phyloP scores from a whole-genome alignment of 2,113 vertebrate genomes.

The Bubalus kerabau region DNA sequence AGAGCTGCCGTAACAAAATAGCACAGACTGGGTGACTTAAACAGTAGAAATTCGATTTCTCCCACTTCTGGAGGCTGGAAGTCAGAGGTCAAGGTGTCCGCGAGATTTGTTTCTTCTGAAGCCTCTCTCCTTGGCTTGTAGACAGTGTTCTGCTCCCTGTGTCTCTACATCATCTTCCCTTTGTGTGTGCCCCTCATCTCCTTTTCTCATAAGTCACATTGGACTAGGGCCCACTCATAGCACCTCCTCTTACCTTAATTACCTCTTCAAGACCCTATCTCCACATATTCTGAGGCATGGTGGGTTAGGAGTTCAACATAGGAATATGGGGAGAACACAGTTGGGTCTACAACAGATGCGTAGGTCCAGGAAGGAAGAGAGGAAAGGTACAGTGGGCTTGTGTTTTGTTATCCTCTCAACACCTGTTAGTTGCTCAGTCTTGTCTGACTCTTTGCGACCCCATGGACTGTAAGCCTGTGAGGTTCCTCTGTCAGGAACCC shows the following conservation, averaged over 20 bases:
- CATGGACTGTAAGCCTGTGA: neutral
- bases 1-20: accelerated
- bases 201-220: neutral
- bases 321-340: neutral
- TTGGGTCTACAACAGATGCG: neutral
- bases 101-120: neutral
- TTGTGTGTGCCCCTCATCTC: neutral
- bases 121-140: neutral
- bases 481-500: neutral
- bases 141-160: neutral
- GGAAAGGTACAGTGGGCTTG: too few species aligned
- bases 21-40: neutral
- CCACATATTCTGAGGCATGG: neutral
- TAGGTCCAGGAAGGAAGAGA: neutral
- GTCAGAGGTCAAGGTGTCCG: neutral
- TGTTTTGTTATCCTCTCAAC: neutral
- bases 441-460: neutral
- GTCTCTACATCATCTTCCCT: neutral
- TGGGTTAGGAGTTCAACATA: neutral
- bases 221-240: neutral
- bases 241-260: neutral
- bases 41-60: neutral
- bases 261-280: neutral
- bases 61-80: neutral
- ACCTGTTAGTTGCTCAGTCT: neutral